These are phyloP conservation scores for Sinhomidia bicolor DNA, from an alignment of 2,888 invertebrate genomes.

Conservation along the genomic window DNA sequence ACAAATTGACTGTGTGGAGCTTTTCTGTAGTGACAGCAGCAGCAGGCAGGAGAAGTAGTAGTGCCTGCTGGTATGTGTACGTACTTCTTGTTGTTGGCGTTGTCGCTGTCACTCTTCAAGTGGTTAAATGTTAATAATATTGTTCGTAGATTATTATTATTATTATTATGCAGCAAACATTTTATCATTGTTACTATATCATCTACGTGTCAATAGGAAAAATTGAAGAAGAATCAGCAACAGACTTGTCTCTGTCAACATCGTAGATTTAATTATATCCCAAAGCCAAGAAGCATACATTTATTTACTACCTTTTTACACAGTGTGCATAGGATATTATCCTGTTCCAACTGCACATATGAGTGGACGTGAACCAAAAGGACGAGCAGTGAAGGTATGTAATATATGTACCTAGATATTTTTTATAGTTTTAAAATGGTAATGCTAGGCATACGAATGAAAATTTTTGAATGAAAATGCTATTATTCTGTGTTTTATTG, in stretches of 20 bases:
- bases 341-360: constrained; percentile 44
- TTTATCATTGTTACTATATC: no score
- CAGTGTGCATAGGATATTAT: not conserved
- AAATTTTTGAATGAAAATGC: no score
- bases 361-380: constrained; percentile 68
- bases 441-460: no score
- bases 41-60: not conserved
- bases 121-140: not conserved
- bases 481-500: constrained; percentile 2
- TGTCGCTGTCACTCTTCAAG: not conserved
- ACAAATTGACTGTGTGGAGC: constrained; percentile 18
- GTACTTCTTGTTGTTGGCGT: no score
- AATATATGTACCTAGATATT: not conserved
- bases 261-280: not conserved
- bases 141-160: no score
- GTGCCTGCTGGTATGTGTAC: not conserved
- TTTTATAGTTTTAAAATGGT: no score
- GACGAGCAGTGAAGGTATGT: constrained; percentile 67
- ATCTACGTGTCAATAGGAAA: not conserved
- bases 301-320: not conserved
- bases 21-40: not conserved
- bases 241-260: not conserved
- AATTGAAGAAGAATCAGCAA: not conserved
- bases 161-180: not conserved
- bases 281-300: not conserved